These are phyloP conservation scores for Dexiosoma caninum DNA, from an alignment of 2,888 invertebrate species.

Conservation along the genomic window DNA sequence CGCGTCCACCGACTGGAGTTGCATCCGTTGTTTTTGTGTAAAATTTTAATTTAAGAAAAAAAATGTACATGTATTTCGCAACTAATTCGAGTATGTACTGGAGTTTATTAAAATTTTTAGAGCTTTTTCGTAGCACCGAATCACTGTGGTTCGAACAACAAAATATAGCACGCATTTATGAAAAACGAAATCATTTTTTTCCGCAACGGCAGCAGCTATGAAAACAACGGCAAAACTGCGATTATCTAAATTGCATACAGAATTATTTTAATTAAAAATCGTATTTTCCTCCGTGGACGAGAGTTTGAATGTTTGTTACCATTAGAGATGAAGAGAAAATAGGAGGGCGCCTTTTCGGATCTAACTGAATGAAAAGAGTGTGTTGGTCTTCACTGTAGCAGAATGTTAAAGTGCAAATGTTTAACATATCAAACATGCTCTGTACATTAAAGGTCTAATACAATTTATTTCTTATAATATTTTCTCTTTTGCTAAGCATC, in stretches of 20 bases:
- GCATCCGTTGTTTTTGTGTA: no score
- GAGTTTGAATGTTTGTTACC: not conserved
- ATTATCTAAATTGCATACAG: constrained; percentile 79
- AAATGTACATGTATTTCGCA: no score
- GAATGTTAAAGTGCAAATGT: constrained; percentile 60
- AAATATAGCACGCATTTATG: constrained; percentile 51
- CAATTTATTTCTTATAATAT: not conserved
- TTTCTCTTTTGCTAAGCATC: not conserved
- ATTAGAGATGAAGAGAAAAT: not conserved
- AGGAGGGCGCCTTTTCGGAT: not conserved
- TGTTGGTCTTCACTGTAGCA: constrained; percentile 3
- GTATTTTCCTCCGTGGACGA: constrained; percentile 71
- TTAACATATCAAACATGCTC: constrained; percentile 58
- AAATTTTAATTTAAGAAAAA: no score
- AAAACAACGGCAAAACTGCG: constrained; percentile 66
- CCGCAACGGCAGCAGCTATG: constrained; percentile 27
- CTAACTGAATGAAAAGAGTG: not conserved
- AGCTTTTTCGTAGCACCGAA: no score
- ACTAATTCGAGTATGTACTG: no score
- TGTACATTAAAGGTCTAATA: constrained; percentile 18
- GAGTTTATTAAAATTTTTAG: no score
- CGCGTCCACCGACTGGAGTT: no score
- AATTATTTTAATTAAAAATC: constrained; percentile 79
- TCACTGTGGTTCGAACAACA: constrained; percentile 29
- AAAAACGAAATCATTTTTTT: constrained; percentile 49